Evolutionary conservation across 2,888 invertebrate species (phyloP).

Genomic region (Drosophila pseudotalamancana): DNA sequence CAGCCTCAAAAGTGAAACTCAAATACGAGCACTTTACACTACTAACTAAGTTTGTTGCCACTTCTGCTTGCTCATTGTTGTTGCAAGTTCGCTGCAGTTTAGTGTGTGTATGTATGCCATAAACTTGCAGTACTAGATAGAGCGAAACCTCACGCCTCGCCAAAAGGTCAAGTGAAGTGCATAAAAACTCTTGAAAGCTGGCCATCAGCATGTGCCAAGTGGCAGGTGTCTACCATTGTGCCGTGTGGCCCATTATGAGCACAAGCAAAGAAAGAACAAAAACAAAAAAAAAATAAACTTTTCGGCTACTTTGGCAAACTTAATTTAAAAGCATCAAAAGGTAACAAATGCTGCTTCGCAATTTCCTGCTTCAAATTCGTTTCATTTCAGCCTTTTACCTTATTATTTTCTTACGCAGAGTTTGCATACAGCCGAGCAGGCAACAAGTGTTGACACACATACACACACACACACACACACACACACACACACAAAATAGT

Average conservation of each 20-base stretch:
- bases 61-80: not conserved
- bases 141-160: not conserved
- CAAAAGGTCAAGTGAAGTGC: slow-evolving; percentile 34
- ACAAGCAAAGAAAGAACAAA: not conserved
- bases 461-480: not conserved
- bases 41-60: slow-evolving; percentile 5
- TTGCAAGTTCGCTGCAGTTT: slow-evolving; percentile 28
- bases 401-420: slow-evolving; percentile 26
- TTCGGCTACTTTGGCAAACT: slow-evolving; percentile 36
- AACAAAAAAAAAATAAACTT: not conserved
- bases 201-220: slow-evolving; percentile 35
- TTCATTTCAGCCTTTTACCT: slow-evolving; percentile 42
- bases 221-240: slow-evolving; percentile 10
- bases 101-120: slow-evolving; percentile 15
- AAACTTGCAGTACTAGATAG: slow-evolving; percentile 25
- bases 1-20: slow-evolving; percentile 12
- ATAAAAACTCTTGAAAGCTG: slow-evolving; percentile 26
- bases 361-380: slow-evolving; percentile 69
- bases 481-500: too few species aligned
- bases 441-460: slow-evolving; percentile 43
- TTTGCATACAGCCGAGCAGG: slow-evolving; percentile 15
- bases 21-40: slow-evolving; percentile 21
- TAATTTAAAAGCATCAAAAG: slow-evolving; percentile 71
- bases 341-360: slow-evolving; percentile 63
- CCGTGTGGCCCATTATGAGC: slow-evolving; percentile 34